Percentiles rank a stretch among this genome's conserved stretches.
phyloP scores from a whole-genome alignment of 2,113 vertebrate species.

The Chamaea fasciata region DNA sequence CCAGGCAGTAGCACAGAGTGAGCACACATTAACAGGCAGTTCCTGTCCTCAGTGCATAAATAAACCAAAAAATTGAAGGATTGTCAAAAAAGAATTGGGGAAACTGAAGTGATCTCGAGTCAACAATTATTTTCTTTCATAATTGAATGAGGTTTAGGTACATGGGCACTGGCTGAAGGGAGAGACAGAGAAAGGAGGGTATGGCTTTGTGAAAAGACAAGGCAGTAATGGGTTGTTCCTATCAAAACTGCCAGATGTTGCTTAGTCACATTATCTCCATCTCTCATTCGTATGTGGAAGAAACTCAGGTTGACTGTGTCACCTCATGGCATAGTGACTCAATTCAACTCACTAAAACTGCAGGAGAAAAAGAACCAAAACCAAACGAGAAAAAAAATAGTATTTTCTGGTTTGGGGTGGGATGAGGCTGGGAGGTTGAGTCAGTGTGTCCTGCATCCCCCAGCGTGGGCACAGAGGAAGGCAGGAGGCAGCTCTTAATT shows the following conservation, averaged over 20 bases:
- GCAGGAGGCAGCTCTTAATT: background rate
- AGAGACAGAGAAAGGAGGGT: background rate
- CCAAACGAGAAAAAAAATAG: rapidly evolving
- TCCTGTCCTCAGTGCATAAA: background rate
- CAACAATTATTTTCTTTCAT: background rate
- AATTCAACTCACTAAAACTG: background rate
- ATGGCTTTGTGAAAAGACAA: background rate
- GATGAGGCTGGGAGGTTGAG: background rate
- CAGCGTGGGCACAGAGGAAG: background rate
- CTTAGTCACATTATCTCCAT: background rate
- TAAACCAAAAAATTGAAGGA: background rate
- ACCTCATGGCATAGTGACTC: background rate
- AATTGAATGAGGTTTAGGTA: background rate
- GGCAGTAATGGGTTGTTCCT: background rate
- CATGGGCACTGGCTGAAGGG: background rate
- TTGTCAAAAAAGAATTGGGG: background rate
- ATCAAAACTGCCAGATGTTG: background rate
- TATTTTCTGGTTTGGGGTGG: background rate
- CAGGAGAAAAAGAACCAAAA: background rate
- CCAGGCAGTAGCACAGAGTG: background rate
- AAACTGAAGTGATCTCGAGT: background rate
- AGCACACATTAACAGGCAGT: background rate
- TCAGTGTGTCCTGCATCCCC: background rate
- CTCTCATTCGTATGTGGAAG: background rate
- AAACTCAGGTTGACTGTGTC: background rate